phyloP scores from a whole-genome alignment of 2,113 vertebrate genomes.

The Myiopsitta monachus region DNA sequence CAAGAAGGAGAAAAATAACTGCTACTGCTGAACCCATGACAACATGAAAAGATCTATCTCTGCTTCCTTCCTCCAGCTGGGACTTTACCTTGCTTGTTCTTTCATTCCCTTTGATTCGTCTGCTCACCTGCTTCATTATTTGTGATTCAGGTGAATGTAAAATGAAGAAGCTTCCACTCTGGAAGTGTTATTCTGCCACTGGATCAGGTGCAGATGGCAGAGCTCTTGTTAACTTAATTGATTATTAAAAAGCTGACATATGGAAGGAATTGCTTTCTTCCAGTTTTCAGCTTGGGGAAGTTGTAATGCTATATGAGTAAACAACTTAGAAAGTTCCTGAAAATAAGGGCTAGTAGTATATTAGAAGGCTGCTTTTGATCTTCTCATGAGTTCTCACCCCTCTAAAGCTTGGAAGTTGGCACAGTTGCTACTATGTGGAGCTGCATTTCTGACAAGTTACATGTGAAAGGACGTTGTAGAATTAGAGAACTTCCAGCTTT shows the following conservation, averaged over 20 bases:
- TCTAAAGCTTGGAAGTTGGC: not conserved
- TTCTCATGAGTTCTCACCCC: not conserved
- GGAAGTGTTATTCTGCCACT: constrained; percentile 16
- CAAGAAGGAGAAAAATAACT: too few relatives aligned
- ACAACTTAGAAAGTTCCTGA: not conserved
- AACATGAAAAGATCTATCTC: not conserved
- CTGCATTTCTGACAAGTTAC: not conserved
- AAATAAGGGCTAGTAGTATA: not conserved
- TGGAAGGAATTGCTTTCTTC: constrained; percentile 21
- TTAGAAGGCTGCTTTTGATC: not conserved
- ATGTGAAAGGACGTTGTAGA: not conserved
- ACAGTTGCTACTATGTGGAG: not conserved
- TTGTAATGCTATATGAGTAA: not conserved
- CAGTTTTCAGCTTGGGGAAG: constrained; percentile 2
- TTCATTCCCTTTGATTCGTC: constrained; percentile 20
- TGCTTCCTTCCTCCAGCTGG: not conserved
- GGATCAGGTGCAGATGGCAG: constrained; percentile 37
- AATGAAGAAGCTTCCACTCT: not conserved
- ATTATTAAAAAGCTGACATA: constrained; percentile 50
- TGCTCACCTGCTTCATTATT: not conserved
- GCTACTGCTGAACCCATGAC: too few relatives aligned
- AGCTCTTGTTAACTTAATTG: constrained; percentile 29
- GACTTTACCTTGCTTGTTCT: not conserved
- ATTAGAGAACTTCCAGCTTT: not conserved
- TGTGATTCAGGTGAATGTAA: constrained; percentile 9